These are phyloP conservation scores for Trachelus troglodyta DNA, from an alignment of 2,888 invertebrate genomes.

Conservation along the genomic window DNA sequence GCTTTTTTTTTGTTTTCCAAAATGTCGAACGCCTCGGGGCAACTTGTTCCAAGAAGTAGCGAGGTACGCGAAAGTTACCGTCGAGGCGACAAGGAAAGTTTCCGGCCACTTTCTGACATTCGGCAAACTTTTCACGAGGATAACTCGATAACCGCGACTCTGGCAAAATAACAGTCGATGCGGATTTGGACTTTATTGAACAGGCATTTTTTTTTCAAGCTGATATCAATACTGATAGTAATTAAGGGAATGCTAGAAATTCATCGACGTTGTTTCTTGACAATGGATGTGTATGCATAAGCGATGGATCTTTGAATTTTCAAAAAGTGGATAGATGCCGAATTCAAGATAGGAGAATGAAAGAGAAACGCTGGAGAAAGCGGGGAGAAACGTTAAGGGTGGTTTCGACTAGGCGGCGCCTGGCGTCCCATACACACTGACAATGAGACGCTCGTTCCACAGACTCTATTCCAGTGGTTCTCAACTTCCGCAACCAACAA, in stretches of 20 bases:
- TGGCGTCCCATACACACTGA: conserved; percentile 1
- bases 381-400: not conserved
- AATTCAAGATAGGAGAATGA: not conserved
- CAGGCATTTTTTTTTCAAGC: not conserved
- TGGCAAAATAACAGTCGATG: conserved; percentile 11
- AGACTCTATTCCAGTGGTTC: not conserved
- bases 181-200: not conserved
- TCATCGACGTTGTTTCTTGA: not conserved
- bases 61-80: not conserved
- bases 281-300: not conserved
- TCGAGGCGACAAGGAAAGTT: conserved; percentile 8
- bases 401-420: conserved; percentile 7
- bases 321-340: not conserved
- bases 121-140: conserved; percentile 17
- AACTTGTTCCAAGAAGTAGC: not conserved
- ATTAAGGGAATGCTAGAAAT: not conserved
- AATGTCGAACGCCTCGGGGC: not conserved
- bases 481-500: too few relatives aligned
- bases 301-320: not conserved
- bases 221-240: not conserved
- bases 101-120: conserved; percentile 20
- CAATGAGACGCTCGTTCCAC: not conserved
- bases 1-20: not conserved
- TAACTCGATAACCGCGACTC: conserved; percentile 21
- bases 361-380: not conserved